Evolutionary conservation across 1,140 invertebrate genomes (phyloP), one percentile per base, ranked within the genome.

Genomic region (Lordiphosa mommai): DNA sequence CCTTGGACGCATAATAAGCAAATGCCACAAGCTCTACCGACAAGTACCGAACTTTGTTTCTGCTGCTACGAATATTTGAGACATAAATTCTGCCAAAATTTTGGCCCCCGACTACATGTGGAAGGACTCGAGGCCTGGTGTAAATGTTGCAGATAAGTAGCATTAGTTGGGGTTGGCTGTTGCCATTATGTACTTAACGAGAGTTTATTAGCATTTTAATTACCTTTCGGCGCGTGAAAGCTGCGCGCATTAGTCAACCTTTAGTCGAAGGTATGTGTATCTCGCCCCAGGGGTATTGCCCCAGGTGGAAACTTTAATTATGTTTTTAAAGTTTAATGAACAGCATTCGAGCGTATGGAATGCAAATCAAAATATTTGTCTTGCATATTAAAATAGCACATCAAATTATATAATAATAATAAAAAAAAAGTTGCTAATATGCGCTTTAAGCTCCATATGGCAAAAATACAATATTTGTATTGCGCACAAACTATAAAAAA

Each of bases 191-290:
- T 84, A 82, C 71, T 82, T 82, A 82, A 82, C 76, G 76, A 82
- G 76, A 76, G 76, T 82, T 82, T 82, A 82, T 82, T 82, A 82
- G 76, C 76, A 82, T 84, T 82, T 82, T 82, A 82, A 82, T 82
- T 82, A 84, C 77, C 76, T 82, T 72, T 82, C 57, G 77, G 71
- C 77, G 76, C 77, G 72, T 84, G 76, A 82, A 82, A 82, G 76
- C 76, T 71, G 77, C 67, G 67, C 58, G 58, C 67, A 84, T 82
- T 84, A 82, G 76, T 63, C 63, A 59, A 61, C 71, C 71, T 61
- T 74, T 66, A 79, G 76, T 56, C 46, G 41, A 40, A 34, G 41
- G 44, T 38, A 10, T 52, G 52, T 55, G 34, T 48, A 12, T 40
- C 51, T 47, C 36, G 17, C 64, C 48, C 52, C 37, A 9, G 70